These are phyloP conservation scores for Coleophora flavipennella DNA, from an alignment of 2,888 invertebrate species.

Conservation along the genomic window DNA sequence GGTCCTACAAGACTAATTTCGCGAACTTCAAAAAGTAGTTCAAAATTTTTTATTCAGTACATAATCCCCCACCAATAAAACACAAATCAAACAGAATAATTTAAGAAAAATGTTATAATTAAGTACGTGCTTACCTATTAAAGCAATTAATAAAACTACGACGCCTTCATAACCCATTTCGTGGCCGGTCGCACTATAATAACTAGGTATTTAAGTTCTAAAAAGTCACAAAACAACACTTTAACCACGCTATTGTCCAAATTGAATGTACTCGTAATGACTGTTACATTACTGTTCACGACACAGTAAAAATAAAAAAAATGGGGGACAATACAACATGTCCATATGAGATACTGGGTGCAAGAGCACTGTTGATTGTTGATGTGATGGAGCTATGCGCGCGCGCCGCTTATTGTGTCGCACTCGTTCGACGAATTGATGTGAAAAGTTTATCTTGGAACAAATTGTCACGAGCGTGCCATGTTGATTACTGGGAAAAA, in stretches of 20 bases:
- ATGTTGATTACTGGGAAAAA: no score
- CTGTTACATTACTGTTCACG: not conserved
- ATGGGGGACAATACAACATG: not conserved
- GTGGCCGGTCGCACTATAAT: slow-evolving; percentile 10
- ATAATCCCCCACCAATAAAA: slow-evolving; percentile 4
- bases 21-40: no score
- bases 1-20: no score
- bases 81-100: no score
- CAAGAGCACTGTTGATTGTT: slow-evolving; percentile 10
- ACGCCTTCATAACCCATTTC: slow-evolving; percentile 15
- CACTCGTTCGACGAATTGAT: not conserved
- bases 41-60: no score
- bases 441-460: not conserved
- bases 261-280: slow-evolving; percentile 13
- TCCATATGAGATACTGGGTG: slow-evolving; percentile 1
- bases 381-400: slow-evolving; percentile 3
- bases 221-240: slow-evolving; percentile 8
- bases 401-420: slow-evolving; percentile 1
- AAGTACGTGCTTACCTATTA: slow-evolving; percentile 26
- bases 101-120: no score
- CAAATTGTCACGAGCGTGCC: no score
- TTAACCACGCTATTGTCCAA: slow-evolving; percentile 16
- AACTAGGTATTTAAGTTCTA: slow-evolving; percentile 4
- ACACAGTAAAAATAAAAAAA: not conserved
- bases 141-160: slow-evolving; percentile 15